These are phyloP conservation scores for Xenopus tropicalis DNA, from an alignment of 2,113 vertebrate species.

Conservation along the genomic window DNA sequence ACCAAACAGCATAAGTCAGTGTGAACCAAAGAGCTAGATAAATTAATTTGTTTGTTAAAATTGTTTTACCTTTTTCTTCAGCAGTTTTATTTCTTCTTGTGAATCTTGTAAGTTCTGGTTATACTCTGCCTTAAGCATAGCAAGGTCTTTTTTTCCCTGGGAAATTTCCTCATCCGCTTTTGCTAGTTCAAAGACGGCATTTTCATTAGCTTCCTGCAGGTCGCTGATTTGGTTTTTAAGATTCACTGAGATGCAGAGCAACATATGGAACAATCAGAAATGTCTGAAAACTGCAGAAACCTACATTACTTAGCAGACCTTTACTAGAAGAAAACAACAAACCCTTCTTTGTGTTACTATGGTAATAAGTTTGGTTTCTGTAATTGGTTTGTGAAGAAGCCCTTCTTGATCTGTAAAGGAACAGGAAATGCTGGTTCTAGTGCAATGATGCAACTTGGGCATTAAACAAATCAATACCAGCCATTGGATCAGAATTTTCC, in stretches of 20 bases:
- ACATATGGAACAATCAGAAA: accelerated
- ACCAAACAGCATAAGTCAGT: no score
- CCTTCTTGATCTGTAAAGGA: no score
- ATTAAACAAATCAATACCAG: no score
- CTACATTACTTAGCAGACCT: no score
- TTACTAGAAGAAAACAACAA: background rate
- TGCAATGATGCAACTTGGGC: no score
- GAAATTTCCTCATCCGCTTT: constrained; percentile 41
- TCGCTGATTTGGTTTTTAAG: constrained; percentile 37
- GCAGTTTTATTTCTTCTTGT: constrained; percentile 19
- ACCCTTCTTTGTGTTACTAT: no score
- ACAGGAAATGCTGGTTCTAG: no score
- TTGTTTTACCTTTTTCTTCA: constrained; percentile 19
- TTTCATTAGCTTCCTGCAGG: constrained; percentile 37
- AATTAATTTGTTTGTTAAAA: background rate
- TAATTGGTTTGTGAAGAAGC: no score
- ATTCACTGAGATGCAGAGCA: background rate
- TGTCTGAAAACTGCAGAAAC: background rate
- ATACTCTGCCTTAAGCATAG: constrained; percentile 2
- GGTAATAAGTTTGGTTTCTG: no score
- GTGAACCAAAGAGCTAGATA: no score
- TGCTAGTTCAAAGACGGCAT: constrained; percentile 31
- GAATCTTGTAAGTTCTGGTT: constrained; percentile 34
- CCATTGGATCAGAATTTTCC: no score
- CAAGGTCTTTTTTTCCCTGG: constrained; percentile 8